Evolutionary conservation across 2,888 invertebrate genomes (phyloP).

Genomic region (Thereva nobilitata): DNA sequence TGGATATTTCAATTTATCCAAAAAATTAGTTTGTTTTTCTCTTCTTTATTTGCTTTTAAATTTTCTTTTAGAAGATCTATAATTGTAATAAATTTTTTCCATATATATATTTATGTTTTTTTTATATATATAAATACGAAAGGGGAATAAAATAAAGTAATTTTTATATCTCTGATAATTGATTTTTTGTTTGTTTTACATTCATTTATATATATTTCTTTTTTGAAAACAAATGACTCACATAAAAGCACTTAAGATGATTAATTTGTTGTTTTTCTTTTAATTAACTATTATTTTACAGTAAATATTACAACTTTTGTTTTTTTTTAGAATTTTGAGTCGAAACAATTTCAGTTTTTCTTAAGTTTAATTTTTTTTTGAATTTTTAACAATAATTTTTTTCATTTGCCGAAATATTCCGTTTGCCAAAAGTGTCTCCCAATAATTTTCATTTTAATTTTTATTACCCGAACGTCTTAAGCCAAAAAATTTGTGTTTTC

Average conservation of each 20-base stretch:
- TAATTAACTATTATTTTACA: conserved; percentile 12
- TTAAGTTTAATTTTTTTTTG: conserved; percentile 5
- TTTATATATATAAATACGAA: no score
- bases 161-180: no score
- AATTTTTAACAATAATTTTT: conserved; percentile 14
- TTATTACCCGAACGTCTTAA: not conserved
- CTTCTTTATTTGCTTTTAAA: conserved; percentile 22
- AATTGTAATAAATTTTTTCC: no score
- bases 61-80: conserved; percentile 1
- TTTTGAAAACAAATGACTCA: no score
- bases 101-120: no score
- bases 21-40: conserved; percentile 16
- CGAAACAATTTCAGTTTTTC: conserved; percentile 17
- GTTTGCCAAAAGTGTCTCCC: conserved; percentile 1
- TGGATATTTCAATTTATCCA: not conserved
- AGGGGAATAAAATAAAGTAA: no score
- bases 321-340: conserved; percentile 40
- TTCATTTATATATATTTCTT: no score
- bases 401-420: conserved; percentile 17
- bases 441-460: conserved; percentile 2
- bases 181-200: no score
- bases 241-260: conserved; percentile 32
- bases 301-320: conserved; percentile 29
- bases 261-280: conserved; percentile 16
- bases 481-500: no score